Base-by-base conservation (phyloP, 2,797 vertebrate genomes). In the Phoeniculus purpureus region DNA sequence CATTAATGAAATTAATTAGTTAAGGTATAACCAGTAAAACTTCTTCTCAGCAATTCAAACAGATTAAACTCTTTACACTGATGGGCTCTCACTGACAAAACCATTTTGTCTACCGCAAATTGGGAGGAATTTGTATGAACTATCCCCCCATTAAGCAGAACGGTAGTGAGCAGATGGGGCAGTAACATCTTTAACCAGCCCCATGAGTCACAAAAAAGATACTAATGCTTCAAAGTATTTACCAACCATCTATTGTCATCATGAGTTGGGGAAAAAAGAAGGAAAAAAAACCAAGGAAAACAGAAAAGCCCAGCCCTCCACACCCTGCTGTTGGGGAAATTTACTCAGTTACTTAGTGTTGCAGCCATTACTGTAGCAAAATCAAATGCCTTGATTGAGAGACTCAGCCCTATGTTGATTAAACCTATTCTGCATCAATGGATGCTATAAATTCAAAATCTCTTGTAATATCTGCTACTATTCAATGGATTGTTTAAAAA, bases 1-100 rank as follows among this genome's bases (percentile, higher is more conserved):
- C 31, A 72, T 81, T 77, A 87, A 90, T 84, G 15, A 85, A 93
- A 94, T 76, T 72, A 80, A 87, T 87, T 94, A 83, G 43, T 82
- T 82, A 85, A 77, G 68, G 43, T 77, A 87, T 87, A 87, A 94
- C 85, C n/a, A 88, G 23, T 61, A 94, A 82, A 93, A 81, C 34
- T 84, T 79, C 50, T 15, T 48, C 37, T 86, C 59, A 78, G 74
- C 47, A 85, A 93, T 87, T 74, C 73, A 89, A 34, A 14, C 54
- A 71, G 26, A 67, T 76, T 85, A 81, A 87, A 87, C 31, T 81
- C 68, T 76, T 73, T 34, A 34, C 79, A 58, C 4, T 82, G 81
- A 87, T 74, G 51, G 21, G 61, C 8, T 89, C 29, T 71, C 72
- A 85, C 19, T 87, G 81, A 82, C 2, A 1, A 77, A 94, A 88